Evolutionary conservation across 2,113 vertebrate genomes (phyloP).

Genomic region (Prinia subflava): DNA sequence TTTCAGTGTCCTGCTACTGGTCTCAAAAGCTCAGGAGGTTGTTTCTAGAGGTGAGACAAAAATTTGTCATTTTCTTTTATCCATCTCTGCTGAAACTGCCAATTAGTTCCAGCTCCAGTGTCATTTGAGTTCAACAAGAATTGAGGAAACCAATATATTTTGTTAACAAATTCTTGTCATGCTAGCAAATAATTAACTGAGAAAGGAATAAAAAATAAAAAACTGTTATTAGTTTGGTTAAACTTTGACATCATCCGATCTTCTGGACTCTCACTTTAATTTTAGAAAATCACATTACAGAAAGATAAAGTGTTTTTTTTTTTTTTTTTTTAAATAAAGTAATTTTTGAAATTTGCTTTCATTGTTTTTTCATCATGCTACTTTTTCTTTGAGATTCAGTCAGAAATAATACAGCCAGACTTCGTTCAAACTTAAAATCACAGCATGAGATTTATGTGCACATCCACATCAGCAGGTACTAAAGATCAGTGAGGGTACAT

Average conservation of each 20-base stretch:
- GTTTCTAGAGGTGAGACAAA: not conserved
- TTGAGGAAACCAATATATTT: not conserved
- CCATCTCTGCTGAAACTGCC: not conserved
- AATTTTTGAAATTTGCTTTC: not conserved
- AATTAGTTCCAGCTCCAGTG: not conserved
- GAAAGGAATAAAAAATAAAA: not conserved
- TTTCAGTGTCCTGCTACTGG: not conserved
- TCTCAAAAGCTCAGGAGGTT: not conserved
- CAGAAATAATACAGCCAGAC: not conserved
- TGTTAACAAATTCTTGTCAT: not conserved
- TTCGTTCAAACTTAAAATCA: not conserved
- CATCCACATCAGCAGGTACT: not conserved
- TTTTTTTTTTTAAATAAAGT: not conserved
- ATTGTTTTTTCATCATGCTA: not conserved
- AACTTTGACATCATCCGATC: not conserved
- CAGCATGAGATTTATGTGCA: not conserved
- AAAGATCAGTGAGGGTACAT: not conserved
- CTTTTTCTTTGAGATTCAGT: not conserved
- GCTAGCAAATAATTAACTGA: not conserved
- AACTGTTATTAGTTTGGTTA: not conserved
- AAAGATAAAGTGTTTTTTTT: not conserved
- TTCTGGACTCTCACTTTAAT: not conserved
- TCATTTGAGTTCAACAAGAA: not conserved
- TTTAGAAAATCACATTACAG: not conserved
- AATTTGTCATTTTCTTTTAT: not conserved